Conservation (phyloP, 2,113 vertebrate species). For the Macaca fascicularis region T2T-MFA8v1.1 NC_088389.1:46660501-46661000, state of each 20-base stretch:
- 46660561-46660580: not conserved
- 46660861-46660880: constrained; percentile 23
- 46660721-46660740: constrained; percentile 98
- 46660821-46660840: constrained; percentile 99
- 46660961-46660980: not conserved
- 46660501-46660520: not conserved
- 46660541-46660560: not conserved
- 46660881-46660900: not conserved
- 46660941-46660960: not conserved
- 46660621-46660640: not conserved
- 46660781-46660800: constrained; percentile 98
- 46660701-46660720: constrained; percentile 96
- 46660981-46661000: not conserved
- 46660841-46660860: not conserved
- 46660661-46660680: constrained; percentile 63
- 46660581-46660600: not conserved
- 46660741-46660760: constrained; percentile 98
- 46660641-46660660: not conserved
- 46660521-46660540: not conserved
- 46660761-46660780: constrained; percentile 98
- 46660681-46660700: constrained; percentile 58
- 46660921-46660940: not conserved
- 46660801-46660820: constrained; percentile 97
- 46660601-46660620: not conserved
- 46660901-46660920: constrained; percentile 20